Evolutionary conservation across 2,888 invertebrate species (phyloP).

Genomic region (Chorisops tibialis): DNA sequence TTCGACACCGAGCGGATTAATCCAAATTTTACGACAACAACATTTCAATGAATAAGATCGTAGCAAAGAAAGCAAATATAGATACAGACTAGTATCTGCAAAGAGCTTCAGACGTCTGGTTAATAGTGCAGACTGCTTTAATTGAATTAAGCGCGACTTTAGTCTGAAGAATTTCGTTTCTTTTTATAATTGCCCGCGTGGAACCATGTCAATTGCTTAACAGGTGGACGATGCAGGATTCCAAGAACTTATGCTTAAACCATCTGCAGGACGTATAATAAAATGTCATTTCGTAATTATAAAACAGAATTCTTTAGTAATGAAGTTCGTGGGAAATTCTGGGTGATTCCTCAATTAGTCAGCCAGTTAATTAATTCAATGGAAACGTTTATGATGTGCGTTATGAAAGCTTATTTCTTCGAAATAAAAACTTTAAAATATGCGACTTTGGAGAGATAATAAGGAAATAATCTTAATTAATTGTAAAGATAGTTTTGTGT

Average conservation of each 20-base stretch:
- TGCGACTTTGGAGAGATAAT: no score
- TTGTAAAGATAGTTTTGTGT: no score
- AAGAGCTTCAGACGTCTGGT: conserved; percentile 12
- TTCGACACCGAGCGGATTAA: not conserved
- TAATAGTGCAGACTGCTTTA: conserved; percentile 9
- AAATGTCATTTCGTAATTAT: not conserved
- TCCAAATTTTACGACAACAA: no score
- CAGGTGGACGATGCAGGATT: not conserved
- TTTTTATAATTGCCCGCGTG: not conserved
- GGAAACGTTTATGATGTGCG: conserved; percentile 8
- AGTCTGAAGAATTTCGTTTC: conserved; percentile 7
- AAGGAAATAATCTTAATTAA: no score
- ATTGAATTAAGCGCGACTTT: conserved; percentile 7
- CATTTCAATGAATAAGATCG: no score
- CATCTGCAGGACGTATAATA: not conserved
- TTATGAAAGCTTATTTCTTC: conserved; percentile 10
- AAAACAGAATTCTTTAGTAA: not conserved
- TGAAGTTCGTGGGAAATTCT: conserved; percentile 11
- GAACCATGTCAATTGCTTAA: conserved; percentile 6
- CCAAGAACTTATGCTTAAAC: not conserved
- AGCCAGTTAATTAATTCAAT: conserved; percentile 11
- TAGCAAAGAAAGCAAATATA: no score
- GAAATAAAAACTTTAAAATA: not conserved
- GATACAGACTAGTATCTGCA: no score
- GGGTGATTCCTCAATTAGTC: conserved; percentile 8